Percentiles rank a stretch among this genome's conserved stretches.
Conservation (phyloP, 2,113 vertebrate species). For the Phaethornis superciliosus region DNA sequence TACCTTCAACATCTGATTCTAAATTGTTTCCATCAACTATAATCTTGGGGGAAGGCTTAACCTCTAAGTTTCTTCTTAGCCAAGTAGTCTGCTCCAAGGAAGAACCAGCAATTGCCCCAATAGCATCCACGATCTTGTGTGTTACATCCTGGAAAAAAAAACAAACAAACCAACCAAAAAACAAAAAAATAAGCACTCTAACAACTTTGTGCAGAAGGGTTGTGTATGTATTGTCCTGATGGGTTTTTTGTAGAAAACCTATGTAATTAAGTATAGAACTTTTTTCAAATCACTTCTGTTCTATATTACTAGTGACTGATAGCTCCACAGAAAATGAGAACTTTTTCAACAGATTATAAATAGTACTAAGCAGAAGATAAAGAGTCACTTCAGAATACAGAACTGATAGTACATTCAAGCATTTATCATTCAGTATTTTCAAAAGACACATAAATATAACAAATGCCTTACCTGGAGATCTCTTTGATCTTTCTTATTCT, state of each 20-base stretch:
- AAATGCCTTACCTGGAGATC: slow-evolving; percentile 89
- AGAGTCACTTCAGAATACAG: neutral
- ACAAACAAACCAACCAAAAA: neutral
- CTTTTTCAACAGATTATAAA: neutral
- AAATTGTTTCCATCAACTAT: slow-evolving; percentile 90
- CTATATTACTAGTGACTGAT: neutral
- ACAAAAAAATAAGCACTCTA: neutral
- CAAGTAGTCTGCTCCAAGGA: slow-evolving; percentile 98
- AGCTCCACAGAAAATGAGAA: neutral
- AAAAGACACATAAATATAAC: neutral
- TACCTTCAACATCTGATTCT: slow-evolving; percentile 95
- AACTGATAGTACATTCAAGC: neutral
- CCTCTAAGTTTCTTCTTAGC: slow-evolving; percentile 95
- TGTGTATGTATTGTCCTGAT: neutral
- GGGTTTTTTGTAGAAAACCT: neutral
- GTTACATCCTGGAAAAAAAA: slow-evolving; percentile 87
- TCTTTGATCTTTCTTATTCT: slow-evolving; percentile 98
- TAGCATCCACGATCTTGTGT: slow-evolving; percentile 96
- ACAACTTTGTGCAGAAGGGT: neutral
- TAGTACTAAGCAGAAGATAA: neutral
- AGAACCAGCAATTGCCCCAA: slow-evolving; percentile 94
- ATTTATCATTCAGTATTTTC: neutral
- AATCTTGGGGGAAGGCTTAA: slow-evolving; percentile 96
- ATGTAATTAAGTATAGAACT: neutral
- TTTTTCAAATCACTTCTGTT: neutral